These are phyloP conservation scores for Zaprionus davidi DNA, from an alignment of 1,140 invertebrate genomes.

Conservation along the genomic window DNA sequence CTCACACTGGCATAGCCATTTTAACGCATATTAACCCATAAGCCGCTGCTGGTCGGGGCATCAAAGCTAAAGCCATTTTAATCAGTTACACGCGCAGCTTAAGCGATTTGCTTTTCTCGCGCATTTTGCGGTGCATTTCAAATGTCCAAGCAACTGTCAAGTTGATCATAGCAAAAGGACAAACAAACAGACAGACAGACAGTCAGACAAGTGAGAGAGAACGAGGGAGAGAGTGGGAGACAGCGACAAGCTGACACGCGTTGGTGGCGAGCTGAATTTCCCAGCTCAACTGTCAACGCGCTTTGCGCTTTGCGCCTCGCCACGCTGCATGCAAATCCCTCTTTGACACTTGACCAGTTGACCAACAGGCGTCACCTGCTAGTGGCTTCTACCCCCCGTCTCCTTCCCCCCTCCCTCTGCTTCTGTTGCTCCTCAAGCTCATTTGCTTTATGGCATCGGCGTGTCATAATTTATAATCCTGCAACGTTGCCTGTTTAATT, in stretches of 20 bases:
- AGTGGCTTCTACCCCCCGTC: neutral
- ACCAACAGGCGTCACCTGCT: constrained; percentile 45
- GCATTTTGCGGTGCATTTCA: constrained; percentile 74
- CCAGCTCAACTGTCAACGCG: constrained; percentile 26
- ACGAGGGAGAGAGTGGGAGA: neutral
- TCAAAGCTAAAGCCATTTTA: constrained; percentile 71
- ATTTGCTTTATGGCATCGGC: constrained; percentile 68
- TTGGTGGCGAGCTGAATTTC: constrained; percentile 18
- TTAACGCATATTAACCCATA: constrained; percentile 15
- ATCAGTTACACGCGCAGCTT: constrained; percentile 61
- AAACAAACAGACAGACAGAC: constrained; percentile 26
- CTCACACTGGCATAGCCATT: neutral
- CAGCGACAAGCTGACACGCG: constrained; percentile 38
- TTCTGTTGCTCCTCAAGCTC: neutral
- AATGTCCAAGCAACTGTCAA: constrained; percentile 60
- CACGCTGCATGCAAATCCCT: constrained; percentile 71
- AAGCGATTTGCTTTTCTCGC: constrained; percentile 54
- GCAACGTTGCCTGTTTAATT: constrained; percentile 77
- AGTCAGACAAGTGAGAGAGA: neutral
- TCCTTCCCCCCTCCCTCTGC: too few relatives aligned
- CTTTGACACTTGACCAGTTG: constrained; percentile 80
- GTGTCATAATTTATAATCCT: constrained; percentile 83
- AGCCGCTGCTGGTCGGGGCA: constrained; percentile 35
- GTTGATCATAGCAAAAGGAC: constrained; percentile 20
- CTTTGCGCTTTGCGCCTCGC: constrained; percentile 40